phyloP scores from a whole-genome alignment of 2,888 invertebrate genomes.

The Ctenicera cuprea region DNA sequence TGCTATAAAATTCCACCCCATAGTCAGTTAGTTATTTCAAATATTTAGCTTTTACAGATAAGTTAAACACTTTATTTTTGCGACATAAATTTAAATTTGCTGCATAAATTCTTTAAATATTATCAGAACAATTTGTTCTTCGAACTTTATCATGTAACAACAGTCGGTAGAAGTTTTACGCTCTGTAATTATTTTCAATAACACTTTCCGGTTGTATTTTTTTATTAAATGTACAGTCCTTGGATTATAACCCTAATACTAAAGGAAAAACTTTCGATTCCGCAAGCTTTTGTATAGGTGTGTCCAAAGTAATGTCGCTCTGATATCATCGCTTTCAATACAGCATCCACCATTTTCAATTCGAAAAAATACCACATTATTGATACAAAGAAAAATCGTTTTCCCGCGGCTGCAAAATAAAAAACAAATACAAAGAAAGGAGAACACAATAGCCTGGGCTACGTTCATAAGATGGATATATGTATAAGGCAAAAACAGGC shows the following conservation, averaged over 20 bases:
- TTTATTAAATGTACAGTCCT: no score
- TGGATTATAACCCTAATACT: no score
- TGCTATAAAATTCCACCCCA: no score
- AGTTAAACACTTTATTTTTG: neutral
- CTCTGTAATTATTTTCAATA: no score
- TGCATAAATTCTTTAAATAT: no score
- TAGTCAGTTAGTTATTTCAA: no score
- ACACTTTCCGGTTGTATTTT: no score
- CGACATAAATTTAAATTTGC: no score
- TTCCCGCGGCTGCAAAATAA: conserved; percentile 14
- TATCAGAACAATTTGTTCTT: no score
- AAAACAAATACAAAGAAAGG: conserved; percentile 26
- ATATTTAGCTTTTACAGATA: no score
- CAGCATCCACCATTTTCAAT: conserved; percentile 22
- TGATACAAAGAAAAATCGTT: conserved; percentile 26
- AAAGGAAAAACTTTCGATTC: neutral
- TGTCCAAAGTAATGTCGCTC: neutral
- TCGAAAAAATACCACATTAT: conserved; percentile 26
- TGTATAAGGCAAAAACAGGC: conserved; percentile 17
- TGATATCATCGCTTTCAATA: conserved; percentile 7
- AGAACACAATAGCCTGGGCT: conserved; percentile 13
- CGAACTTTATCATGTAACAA: no score
- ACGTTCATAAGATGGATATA: conserved; percentile 25
- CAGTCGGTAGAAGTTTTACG: no score
- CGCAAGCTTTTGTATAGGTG: conserved; percentile 4